Evolutionary conservation across 2,888 invertebrate genomes (phyloP), one percentile per base, ranked within the genome.

Genomic region (Lithophane socia): DNA sequence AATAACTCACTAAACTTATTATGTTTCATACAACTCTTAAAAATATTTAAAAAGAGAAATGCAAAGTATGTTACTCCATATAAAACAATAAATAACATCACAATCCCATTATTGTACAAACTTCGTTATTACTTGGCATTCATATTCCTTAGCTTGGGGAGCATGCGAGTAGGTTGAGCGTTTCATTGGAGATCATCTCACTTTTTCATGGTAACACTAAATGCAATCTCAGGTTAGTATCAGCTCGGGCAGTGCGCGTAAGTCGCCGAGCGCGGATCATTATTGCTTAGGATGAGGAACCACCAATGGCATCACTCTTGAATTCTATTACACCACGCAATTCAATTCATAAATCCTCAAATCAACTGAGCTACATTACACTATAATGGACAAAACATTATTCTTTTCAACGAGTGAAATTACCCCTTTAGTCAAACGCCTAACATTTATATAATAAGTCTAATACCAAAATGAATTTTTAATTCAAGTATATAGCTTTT

Each of bases 211-310:
- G 85, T 54, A 85, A 84, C 85, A 85, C 79, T 67, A 44, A 64
- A 63, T 61, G 85, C 85, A 90, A 92, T 89, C 91, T 90, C 89
- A 91, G 85, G 64, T 54, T 77, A 74, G 73, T 80, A 80, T 42
- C 37, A 86, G 91, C 87, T 91, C 77, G 92, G 93, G 92, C 93
- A 90, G 87, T 90, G 92, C 90, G 90, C 89, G 91, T 85, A 71
- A 74, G 69, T 76, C 84, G 84, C 84, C 87, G 91, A 91, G 90
- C 91, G 91, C 90, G 84, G 88, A 77, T 71, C 73, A 75, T 81
- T 82, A 82, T 84, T 85, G 79, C 88, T 88, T 84, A 65, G 49
- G 61, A 72, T 79, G 82, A 79, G 75, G 68, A 79, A 69, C 77
- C 77, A 83, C 83, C 65, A 65, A 77, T 56, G 81, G 84, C 74